phyloP scores from a whole-genome alignment of 2,113 vertebrate genomes.

The Mystacornis crossleyi region DNA sequence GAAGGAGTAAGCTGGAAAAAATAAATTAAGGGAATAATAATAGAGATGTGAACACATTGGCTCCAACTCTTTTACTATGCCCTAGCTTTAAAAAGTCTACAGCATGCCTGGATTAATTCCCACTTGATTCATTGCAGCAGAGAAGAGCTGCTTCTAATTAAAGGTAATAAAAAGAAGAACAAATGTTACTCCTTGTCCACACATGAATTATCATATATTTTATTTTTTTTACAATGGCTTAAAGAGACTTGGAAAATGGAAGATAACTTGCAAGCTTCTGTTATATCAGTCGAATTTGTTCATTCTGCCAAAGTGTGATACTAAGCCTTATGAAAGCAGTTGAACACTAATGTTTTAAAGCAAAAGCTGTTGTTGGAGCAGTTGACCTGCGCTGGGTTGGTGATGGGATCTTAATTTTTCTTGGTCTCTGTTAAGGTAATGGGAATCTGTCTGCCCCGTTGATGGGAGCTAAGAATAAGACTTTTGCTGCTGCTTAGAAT shows the following conservation, averaged over 20 bases:
- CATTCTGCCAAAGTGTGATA: background rate
- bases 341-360: background rate
- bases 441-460: background rate
- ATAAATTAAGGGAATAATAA: background rate
- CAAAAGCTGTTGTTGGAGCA: background rate
- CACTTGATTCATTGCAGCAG: background rate
- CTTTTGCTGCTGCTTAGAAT: background rate
- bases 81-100: background rate
- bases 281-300: background rate
- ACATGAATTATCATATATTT: background rate
- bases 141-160: background rate
- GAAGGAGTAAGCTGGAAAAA: background rate
- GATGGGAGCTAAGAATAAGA: background rate
- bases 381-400: background rate
- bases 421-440: background rate
- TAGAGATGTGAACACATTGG: background rate
- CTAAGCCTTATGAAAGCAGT: background rate
- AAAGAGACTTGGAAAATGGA: background rate
- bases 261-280: background rate
- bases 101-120: background rate
- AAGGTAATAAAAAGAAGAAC: background rate
- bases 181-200: background rate
- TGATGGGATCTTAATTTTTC: background rate
- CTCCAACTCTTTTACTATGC: background rate
- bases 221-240: background rate